Conservation (phyloP, 2,113 vertebrate genomes). For the Tautogolabrus adspersus region DNA sequence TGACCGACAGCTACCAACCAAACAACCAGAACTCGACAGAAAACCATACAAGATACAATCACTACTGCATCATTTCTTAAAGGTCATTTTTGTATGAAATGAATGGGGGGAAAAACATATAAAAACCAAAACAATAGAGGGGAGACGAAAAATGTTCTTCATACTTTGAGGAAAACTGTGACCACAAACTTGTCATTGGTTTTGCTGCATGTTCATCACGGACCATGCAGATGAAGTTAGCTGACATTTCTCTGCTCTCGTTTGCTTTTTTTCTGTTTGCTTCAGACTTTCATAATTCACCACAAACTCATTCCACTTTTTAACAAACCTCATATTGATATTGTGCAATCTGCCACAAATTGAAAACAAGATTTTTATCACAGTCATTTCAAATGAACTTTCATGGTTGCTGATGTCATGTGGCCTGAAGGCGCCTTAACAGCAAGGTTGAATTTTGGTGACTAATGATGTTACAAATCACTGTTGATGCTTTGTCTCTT, state of each 20-base stretch:
- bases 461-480: constrained; percentile 20
- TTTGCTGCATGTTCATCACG: too few species aligned
- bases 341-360: neutral
- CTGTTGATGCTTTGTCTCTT: neutral
- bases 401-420: neutral
- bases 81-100: neutral
- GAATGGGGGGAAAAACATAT: neutral
- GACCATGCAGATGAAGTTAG: neutral
- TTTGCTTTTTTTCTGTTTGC: neutral
- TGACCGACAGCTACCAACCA: too few species aligned
- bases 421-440: neutral
- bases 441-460: constrained; percentile 10
- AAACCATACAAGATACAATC: too few species aligned
- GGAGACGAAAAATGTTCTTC: neutral
- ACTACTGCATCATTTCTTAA: neutral
- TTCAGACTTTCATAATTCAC: neutral
- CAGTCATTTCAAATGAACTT: neutral
- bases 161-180: neutral
- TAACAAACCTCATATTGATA: constrained; percentile 1
- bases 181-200: too few species aligned
- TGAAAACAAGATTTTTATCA: neutral
- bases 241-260: neutral
- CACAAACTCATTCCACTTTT: neutral
- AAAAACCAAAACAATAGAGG: neutral
- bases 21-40: too few species aligned